phyloP scores from a whole-genome alignment of 2,888 invertebrate species.

The Phyllotreta cruciferae region DNA sequence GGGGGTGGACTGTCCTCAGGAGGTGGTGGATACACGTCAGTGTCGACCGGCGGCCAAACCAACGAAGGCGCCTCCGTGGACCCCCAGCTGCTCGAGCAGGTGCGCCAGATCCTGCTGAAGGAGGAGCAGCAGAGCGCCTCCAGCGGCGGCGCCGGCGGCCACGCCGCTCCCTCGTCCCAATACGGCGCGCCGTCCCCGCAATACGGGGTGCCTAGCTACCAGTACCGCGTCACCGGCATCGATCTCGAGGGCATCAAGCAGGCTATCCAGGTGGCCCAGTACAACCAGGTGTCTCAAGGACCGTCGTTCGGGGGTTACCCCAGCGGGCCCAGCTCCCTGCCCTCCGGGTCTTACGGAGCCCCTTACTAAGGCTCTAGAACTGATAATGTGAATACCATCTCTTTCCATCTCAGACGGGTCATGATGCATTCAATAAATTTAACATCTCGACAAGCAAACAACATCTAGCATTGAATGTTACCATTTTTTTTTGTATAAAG shows the following conservation, averaged over 20 bases:
- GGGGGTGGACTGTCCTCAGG: slow-evolving; percentile 62
- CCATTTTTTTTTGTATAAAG: slow-evolving; percentile 60
- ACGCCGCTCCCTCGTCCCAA: slow-evolving; percentile 68
- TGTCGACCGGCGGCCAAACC: slow-evolving; percentile 80
- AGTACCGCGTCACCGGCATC: slow-evolving; percentile 78
- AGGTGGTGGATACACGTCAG: slow-evolving; percentile 78
- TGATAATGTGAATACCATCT: slow-evolving; percentile 50
- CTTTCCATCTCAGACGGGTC: slow-evolving; percentile 57
- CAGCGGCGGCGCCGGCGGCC: slow-evolving; percentile 63
- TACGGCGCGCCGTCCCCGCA: slow-evolving; percentile 74
- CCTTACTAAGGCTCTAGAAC: slow-evolving; percentile 48
- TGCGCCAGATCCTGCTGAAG: slow-evolving; percentile 83
- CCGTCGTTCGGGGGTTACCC: slow-evolving; percentile 59
- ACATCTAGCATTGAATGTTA: slow-evolving; percentile 52
- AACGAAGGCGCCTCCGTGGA: slow-evolving; percentile 86
- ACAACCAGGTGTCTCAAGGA: slow-evolving; percentile 70
- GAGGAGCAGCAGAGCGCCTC: slow-evolving; percentile 74
- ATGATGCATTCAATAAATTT: slow-evolving; percentile 57
- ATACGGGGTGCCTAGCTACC: slow-evolving; percentile 69
- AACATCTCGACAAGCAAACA: slow-evolving; percentile 46
- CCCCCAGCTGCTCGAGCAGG: slow-evolving; percentile 79
- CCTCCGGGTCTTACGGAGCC: slow-evolving; percentile 59
- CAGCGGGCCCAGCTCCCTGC: slow-evolving; percentile 60
- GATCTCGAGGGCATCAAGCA: slow-evolving; percentile 86
- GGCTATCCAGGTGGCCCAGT: slow-evolving; percentile 87